A percentile compares a stretch with the other conserved stretches of the same genome.
Conservation (phyloP, 2,888 invertebrate genomes). For the Tenthredo scrophulariae region DNA sequence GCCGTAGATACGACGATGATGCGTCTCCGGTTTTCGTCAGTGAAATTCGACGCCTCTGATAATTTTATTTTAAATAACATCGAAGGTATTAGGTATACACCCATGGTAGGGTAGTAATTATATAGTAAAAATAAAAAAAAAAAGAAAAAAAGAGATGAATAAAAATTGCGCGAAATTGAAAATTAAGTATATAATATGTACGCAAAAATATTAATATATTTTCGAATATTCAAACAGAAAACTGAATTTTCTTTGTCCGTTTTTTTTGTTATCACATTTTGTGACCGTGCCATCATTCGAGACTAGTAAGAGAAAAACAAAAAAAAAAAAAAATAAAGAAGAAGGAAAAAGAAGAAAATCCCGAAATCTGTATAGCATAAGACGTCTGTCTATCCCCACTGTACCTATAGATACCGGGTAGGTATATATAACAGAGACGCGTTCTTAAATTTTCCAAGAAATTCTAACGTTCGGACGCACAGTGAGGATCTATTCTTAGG, state of each 20-base stretch:
- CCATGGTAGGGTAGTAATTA: no score
- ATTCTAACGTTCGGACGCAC: background rate
- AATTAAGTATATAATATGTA: no score
- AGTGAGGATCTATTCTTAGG: slow-evolving; percentile 19
- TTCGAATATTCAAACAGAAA: background rate
- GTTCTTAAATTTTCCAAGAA: background rate
- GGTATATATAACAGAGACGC: no score
- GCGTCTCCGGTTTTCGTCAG: background rate
- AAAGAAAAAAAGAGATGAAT: no score
- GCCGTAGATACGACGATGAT: background rate
- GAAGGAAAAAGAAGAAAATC: background rate
- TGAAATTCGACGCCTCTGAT: background rate
- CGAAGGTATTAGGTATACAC: background rate
- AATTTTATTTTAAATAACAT: background rate
- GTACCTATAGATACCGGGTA: background rate
- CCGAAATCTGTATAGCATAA: background rate
- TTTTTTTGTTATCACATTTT: background rate
- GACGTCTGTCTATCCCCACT: background rate
- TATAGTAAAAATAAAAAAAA: no score
- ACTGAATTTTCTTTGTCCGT: background rate
- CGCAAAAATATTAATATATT: background rate
- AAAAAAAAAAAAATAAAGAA: background rate
- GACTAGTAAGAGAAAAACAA: background rate
- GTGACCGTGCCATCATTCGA: no score
- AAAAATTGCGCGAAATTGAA: no score